phyloP scores from a whole-genome alignment of 2,888 invertebrate species.

The Drosophila siamana region DNA sequence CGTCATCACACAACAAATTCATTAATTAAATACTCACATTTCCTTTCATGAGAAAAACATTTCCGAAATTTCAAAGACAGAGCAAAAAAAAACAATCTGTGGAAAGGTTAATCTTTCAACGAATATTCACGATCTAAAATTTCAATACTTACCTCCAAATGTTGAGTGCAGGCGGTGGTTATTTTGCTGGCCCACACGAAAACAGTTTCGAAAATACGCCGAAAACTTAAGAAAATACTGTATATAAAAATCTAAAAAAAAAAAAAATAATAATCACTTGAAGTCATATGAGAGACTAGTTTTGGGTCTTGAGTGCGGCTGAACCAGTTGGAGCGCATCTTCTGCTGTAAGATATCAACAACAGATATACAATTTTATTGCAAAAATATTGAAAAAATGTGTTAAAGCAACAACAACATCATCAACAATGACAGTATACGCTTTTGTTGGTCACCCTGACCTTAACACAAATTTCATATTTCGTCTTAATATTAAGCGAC shows the following conservation, averaged over 20 bases:
- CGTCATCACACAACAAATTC: slow-evolving; percentile 10
- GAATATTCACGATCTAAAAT: slow-evolving; percentile 32
- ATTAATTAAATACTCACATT: slow-evolving; percentile 29
- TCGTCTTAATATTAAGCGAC: slow-evolving; percentile 55
- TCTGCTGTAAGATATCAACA: slow-evolving; percentile 60
- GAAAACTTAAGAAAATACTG: slow-evolving; percentile 33
- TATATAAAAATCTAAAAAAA: not conserved
- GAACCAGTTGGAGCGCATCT: slow-evolving; percentile 79
- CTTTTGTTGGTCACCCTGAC: slow-evolving; percentile 78
- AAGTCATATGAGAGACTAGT: slow-evolving; percentile 62
- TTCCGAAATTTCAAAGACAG: not conserved
- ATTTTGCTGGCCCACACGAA: slow-evolving; percentile 57
- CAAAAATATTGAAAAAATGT: slow-evolving; percentile 80
- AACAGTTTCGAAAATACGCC: slow-evolving; percentile 46
- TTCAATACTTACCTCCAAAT: slow-evolving; percentile 47
- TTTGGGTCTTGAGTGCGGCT: slow-evolving; percentile 49
- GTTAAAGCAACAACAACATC: slow-evolving; percentile 52
- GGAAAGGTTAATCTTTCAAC: slow-evolving; percentile 32
- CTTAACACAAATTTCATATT: slow-evolving; percentile 75
- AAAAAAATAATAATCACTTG: slow-evolving; percentile 38
- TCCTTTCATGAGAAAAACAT: not conserved
- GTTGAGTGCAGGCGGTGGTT: slow-evolving; percentile 35
- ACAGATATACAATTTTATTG: slow-evolving; percentile 68
- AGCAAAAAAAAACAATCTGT: slow-evolving; percentile 1
- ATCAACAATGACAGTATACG: slow-evolving; percentile 42